phyloP scores from a whole-genome alignment of 1,140 invertebrate genomes.

The Himalopsyche phryganea region DNA sequence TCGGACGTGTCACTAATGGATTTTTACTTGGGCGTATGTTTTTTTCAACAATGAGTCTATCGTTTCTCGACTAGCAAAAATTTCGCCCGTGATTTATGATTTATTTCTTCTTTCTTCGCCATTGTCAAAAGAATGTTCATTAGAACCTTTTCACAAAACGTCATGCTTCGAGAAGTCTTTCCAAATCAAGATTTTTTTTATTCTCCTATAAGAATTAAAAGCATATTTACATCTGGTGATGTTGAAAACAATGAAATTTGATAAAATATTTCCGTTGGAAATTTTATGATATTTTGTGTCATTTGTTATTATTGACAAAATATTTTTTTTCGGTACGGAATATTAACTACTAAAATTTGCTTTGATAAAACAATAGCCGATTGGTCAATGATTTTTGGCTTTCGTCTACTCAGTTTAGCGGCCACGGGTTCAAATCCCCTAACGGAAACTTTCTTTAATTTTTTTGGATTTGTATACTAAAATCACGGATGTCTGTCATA shows the following conservation, averaged over 20 bases:
- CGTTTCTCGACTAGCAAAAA: conserved; percentile 33
- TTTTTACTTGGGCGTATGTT: conserved; percentile 12
- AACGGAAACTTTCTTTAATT: too few species aligned
- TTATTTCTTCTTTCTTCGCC: conserved; percentile 10
- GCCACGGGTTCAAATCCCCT: too few species aligned
- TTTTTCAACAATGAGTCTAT: conserved; percentile 17
- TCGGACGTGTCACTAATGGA: conserved; percentile 25
- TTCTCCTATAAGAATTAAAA: not conserved
- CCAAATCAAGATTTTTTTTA: not conserved
- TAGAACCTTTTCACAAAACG: not conserved
- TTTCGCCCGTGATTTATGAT: conserved; percentile 32
- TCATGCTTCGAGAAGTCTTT: not conserved
- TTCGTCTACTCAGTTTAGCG: too few species aligned
- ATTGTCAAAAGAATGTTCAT: conserved; percentile 17
- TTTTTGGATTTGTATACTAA: too few species aligned
- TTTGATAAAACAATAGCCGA: too few species aligned
- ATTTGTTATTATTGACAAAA: too few species aligned
- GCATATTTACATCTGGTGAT: not conserved
- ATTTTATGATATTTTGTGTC: not conserved
- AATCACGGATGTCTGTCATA: too few species aligned
- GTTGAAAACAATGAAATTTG: not conserved
- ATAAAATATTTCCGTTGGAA: not conserved
- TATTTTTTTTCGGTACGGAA: too few species aligned
- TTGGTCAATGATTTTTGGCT: too few species aligned
- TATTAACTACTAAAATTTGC: too few species aligned